These are phyloP conservation scores for Tetramorium alpestre DNA, from an alignment of 1,140 invertebrate genomes.

Conservation along the genomic window DNA sequence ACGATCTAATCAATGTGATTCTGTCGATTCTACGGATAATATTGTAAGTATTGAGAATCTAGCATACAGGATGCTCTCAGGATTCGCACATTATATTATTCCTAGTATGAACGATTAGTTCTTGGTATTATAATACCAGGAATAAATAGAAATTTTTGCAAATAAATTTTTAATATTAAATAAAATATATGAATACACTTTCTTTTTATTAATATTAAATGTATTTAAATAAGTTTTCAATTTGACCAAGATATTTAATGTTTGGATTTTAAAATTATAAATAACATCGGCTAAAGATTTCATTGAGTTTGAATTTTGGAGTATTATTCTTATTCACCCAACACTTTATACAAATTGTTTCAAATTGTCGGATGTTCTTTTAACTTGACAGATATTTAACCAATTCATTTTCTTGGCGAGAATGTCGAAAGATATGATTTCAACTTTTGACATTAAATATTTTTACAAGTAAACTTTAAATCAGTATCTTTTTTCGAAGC, in stretches of 20 bases:
- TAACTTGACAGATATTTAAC: background rate
- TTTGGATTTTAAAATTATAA: background rate
- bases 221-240: background rate
- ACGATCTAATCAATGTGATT: slow-evolving; percentile 83
- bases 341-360: background rate
- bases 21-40: slow-evolving; percentile 80
- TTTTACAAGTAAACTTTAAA: background rate
- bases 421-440: background rate
- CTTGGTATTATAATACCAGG: background rate
- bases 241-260: background rate
- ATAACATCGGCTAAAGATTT: background rate
- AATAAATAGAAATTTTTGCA: background rate
- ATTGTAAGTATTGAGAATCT: slow-evolving; percentile 71
- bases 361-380: background rate
- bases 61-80: background rate
- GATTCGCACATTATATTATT: background rate
- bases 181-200: no score
- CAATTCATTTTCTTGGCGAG: background rate
- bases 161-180: background rate
- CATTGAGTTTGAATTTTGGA: background rate
- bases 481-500: background rate
- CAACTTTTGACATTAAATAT: background rate
- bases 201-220: no score
- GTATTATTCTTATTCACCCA: background rate
- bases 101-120: background rate